Evolutionary conservation across 1,140 invertebrate genomes (phyloP).

Genomic region (Doryteuthis pealeii): DNA sequence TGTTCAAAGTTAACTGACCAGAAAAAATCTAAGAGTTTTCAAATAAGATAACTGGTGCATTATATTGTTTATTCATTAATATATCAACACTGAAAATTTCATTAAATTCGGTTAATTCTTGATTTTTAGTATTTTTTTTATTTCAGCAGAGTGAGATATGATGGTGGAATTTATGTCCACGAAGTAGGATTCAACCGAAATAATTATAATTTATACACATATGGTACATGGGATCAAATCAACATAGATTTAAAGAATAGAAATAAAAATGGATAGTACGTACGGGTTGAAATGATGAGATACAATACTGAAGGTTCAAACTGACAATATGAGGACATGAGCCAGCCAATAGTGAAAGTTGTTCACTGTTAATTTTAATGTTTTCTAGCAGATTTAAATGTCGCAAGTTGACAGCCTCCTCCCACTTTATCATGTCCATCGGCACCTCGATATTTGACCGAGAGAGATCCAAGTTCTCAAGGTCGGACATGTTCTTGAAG

Average conservation of each 20-base stretch:
- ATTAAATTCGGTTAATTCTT: too few relatives aligned
- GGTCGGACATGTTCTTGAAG: slow-evolving; percentile 34
- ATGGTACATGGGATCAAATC: too few relatives aligned
- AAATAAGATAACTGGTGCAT: too few relatives aligned
- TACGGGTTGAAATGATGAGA: neutral
- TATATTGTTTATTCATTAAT: too few relatives aligned
- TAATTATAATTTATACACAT: too few relatives aligned
- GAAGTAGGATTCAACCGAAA: too few relatives aligned
- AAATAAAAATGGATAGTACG: neutral
- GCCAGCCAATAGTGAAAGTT: slow-evolving; percentile 31
- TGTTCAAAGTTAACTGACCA: too few relatives aligned
- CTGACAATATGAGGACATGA: slow-evolving; percentile 42
- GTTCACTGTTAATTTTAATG: slow-evolving; percentile 30
- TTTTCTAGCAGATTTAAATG: slow-evolving; percentile 47
- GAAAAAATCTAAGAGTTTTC: too few relatives aligned
- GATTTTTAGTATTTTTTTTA: too few relatives aligned
- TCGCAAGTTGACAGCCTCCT: slow-evolving; percentile 21
- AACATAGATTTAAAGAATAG: neutral
- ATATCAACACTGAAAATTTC: too few relatives aligned
- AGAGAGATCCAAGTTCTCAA: slow-evolving; percentile 42
- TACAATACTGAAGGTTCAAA: slow-evolving; percentile 42
- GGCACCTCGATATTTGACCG: slow-evolving; percentile 37
- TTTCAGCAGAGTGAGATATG: too few relatives aligned
- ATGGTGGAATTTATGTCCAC: too few relatives aligned
- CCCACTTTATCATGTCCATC: slow-evolving; percentile 24